Evolutionary conservation across 2,888 invertebrate species (phyloP).

Genomic region (Tipula confusa): DNA sequence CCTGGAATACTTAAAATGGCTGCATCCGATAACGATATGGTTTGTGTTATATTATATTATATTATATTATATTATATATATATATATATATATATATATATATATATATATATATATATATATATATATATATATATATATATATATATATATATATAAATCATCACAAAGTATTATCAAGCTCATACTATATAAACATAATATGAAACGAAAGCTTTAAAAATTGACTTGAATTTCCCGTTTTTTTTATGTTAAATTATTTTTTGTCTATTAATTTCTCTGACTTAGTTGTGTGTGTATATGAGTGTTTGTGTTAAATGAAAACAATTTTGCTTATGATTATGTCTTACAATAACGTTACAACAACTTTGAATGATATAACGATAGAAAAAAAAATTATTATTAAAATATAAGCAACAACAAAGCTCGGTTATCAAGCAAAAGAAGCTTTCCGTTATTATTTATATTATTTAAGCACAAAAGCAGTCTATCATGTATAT

Average conservation of each 20-base stretch:
- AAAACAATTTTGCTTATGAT: neutral
- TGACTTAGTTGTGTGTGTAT: neutral
- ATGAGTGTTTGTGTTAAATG: neutral
- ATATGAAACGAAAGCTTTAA: neutral
- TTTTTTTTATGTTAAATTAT: neutral
- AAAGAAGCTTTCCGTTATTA: neutral
- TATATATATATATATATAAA: neutral
- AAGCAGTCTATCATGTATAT: constrained; percentile 21
- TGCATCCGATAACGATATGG: no score
- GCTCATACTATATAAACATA: neutral
- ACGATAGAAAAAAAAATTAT: neutral
- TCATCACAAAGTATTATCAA: neutral
- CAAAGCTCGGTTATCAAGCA: neutral
- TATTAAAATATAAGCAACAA: neutral
- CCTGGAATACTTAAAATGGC: no score
- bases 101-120: no score
- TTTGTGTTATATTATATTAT: no score
- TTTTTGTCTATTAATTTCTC: constrained; percentile 1
- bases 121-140: no score
- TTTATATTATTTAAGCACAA: neutral
- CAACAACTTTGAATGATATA: neutral
- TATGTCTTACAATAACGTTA: neutral
- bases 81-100: no score
- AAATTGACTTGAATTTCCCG: neutral
- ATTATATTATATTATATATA: no score